phyloP scores from a whole-genome alignment of 2,113 vertebrate genomes.

The Phycodurus eques region DNA sequence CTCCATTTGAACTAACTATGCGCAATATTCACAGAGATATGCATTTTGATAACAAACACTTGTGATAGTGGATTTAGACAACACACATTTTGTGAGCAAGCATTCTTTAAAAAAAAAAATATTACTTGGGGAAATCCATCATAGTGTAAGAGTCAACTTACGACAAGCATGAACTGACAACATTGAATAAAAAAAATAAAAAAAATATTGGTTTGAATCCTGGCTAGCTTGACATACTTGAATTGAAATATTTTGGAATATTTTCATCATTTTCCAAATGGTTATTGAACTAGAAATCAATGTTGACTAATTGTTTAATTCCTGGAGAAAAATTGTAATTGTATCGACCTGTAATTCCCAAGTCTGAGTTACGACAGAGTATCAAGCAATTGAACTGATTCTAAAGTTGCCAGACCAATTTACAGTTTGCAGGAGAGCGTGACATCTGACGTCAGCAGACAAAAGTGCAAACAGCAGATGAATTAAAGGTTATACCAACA shows the following conservation, averaged over 20 bases:
- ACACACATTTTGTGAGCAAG: not conserved
- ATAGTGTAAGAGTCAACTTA: no score
- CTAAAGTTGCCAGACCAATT: constrained; percentile 43
- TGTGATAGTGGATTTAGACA: not conserved
- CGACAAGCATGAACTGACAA: no score
- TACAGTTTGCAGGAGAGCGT: constrained; percentile 34
- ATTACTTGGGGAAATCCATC: no score
- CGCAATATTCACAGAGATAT: not conserved
- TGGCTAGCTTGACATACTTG: no score
- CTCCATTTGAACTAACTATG: not conserved
- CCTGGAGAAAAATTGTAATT: not conserved
- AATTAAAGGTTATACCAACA: constrained; percentile 87
- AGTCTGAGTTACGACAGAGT: not conserved
- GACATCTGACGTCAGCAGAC: constrained; percentile 77
- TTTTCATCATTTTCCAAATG: not conserved
- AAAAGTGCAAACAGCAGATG: constrained; percentile 87
- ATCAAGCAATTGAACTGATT: not conserved
- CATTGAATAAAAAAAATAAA: no score
- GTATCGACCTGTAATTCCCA: not conserved
- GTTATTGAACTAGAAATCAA: not conserved
- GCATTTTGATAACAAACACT: not conserved
- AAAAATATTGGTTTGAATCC: no score
- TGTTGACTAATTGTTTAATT: not conserved
- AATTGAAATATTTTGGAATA: no score
- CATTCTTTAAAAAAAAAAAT: no score